phyloP scores from a whole-genome alignment of 2,113 vertebrate genomes.

The Ariopsis seemanni region DNA sequence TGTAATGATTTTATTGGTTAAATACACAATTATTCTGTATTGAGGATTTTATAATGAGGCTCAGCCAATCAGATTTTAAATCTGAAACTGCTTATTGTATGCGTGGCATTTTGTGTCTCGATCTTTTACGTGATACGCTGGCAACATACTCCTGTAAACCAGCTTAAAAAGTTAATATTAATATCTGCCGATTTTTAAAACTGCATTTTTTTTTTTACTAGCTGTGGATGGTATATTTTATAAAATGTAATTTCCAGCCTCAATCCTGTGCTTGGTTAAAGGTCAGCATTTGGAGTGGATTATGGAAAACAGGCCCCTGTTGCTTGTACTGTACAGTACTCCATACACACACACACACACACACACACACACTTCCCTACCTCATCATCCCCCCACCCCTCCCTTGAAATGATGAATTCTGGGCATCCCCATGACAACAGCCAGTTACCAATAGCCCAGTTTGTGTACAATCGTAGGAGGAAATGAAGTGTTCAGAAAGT shows the following conservation, averaged over 20 bases:
- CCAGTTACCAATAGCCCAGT: slow-evolving; percentile 50
- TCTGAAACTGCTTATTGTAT: neutral
- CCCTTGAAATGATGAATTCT: slow-evolving; percentile 47
- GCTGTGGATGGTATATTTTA: slow-evolving; percentile 31
- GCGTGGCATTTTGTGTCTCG: neutral
- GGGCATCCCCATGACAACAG: slow-evolving; percentile 63
- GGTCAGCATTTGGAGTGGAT: slow-evolving; percentile 47
- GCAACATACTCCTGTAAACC: neutral
- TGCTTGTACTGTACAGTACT: neutral
- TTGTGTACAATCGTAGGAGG: slow-evolving; percentile 54
- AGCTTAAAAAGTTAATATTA: neutral
- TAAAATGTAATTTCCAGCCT: slow-evolving; percentile 48
- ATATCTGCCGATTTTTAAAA: neutral
- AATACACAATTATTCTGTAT: too few species aligned
- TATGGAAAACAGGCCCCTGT: slow-evolving; percentile 49
- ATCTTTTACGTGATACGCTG: neutral
- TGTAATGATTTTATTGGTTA: too few species aligned
- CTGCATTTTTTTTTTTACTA: neutral
- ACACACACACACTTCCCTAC: slow-evolving; percentile 12
- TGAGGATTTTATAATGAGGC: neutral
- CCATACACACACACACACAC: slow-evolving; percentile 21
- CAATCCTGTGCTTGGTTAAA: slow-evolving; percentile 47
- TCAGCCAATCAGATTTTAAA: neutral
- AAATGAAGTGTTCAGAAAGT: slow-evolving; percentile 34
- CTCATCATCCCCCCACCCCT: neutral